Conservation (phyloP, 2,888 invertebrate species). For the Plusia festucae region DNA sequence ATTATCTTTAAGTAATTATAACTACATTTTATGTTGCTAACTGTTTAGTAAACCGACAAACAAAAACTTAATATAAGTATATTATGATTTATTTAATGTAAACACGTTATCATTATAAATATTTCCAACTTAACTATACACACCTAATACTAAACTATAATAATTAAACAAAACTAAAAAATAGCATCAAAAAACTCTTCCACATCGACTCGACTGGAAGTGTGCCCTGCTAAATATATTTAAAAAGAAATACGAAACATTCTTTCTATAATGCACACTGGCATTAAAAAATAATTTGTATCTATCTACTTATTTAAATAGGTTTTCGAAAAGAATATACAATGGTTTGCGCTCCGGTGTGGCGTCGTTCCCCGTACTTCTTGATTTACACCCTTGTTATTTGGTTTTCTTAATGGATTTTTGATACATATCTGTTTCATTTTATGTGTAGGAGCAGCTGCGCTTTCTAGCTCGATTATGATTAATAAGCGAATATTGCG, state of each 20-base stretch:
- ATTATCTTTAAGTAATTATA: no score
- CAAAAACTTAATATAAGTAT: no score
- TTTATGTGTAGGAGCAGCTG: constrained; percentile 41
- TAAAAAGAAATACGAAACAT: not conserved
- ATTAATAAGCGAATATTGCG: not conserved
- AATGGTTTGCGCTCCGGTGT: constrained; percentile 37
- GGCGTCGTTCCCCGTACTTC: constrained; percentile 61
- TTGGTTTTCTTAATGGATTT: constrained; percentile 74
- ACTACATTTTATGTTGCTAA: no score
- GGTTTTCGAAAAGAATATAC: constrained; percentile 44
- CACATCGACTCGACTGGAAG: no score
- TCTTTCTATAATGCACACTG: not conserved
- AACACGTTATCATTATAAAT: no score
- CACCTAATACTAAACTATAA: no score
- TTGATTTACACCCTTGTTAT: constrained; percentile 73
- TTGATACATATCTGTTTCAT: constrained; percentile 69
- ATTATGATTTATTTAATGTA: no score
- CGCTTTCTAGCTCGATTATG: constrained; percentile 14
- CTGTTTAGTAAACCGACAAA: no score
- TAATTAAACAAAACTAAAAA: no score
- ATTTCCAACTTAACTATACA: no score
- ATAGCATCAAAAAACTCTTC: no score
- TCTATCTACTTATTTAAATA: constrained; percentile 39
- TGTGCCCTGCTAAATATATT: no score
- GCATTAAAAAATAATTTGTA: constrained; percentile 11